Conservation (phyloP, 2,113 vertebrate genomes). For the Plecturocebus donacophilus region DNA sequence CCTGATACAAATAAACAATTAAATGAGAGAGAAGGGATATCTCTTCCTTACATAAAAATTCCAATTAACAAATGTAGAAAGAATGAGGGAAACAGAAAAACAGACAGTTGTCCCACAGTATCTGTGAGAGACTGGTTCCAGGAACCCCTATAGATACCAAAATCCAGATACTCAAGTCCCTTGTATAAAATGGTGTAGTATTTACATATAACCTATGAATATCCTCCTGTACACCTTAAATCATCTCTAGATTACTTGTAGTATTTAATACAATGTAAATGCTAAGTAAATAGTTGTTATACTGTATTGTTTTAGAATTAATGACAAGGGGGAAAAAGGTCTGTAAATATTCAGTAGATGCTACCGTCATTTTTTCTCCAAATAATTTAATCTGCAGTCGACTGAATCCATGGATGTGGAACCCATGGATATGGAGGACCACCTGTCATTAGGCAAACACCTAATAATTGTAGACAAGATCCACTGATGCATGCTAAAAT, state of each 20-base stretch:
- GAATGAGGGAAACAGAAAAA: conserved; percentile 19
- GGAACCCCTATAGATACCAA: neutral
- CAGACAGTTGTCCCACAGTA: neutral
- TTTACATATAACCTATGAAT: neutral
- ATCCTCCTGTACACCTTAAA: neutral
- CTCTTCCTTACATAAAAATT: conserved; percentile 19
- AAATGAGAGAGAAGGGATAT: neutral
- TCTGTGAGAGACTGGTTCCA: neutral
- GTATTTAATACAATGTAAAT: neutral
- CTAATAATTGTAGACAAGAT: conserved; percentile 14
- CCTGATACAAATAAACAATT: neutral
- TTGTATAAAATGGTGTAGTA: neutral
- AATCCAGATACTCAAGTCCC: neutral
- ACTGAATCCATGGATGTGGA: neutral
- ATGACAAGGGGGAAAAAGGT: neutral
- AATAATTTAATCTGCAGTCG: neutral
- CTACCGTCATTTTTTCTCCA: neutral
- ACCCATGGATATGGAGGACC: neutral
- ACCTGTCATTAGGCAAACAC: conserved; percentile 24
- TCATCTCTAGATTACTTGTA: neutral
- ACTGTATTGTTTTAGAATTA: neutral
- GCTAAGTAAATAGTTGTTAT: neutral
- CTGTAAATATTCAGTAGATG: neutral
- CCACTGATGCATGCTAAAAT: conserved; percentile 21
- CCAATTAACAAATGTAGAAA: conserved; percentile 7